Base-by-base conservation (phyloP, 2,888 invertebrate genomes). In the Dorcus parallelipipedus region DNA sequence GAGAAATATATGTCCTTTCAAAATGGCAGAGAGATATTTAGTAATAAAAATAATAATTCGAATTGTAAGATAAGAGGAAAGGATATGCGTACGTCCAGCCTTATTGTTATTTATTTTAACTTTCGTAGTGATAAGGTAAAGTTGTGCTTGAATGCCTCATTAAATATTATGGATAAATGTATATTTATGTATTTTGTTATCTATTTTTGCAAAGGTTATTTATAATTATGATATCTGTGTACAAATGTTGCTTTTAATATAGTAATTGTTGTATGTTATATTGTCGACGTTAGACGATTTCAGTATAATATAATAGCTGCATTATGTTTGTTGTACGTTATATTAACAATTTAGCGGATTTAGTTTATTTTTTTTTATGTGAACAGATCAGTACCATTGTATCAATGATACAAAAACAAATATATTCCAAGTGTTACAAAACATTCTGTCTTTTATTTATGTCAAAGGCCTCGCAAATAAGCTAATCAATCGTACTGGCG, bases 321-420 rank as follows among this genome's bases (percentile, higher is more conserved):
- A 62, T 65, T 63, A 60, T 52, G 47, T 47, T 4, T 56, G 4
- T 23, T 47, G 71, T 73, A 72, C 64, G 70, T 72, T 73, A 72
- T 64, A 71, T 72, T 72, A 72, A 71, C 71, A 52, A 14, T 23
- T 14, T 53, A 20, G 14, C 49, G 26, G 26, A 33, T 33, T 20
- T 49, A 49, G 49, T 33, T 68, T 59, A 58, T 56, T 60, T 60
- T 52, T 57, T 49, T 61, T 49, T 45, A 52, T 61, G 48, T 56
- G 39, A 40, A 49, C 39, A 59, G 49, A 52, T 39, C 45, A 39
- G 65, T 70, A 68, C 64, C 66, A 70, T 69, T 71, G 69, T 68
- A 70, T 72, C 69, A 68, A 70, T 69, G 69, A 63, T 64, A 60
- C 57, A 54, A 49, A 45, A 45, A 45, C 23, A 45, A 20, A 45